Percentiles rank a stretch among this genome's conserved stretches.
These are phyloP conservation scores for Galago senegalensis DNA, from an alignment of 2,797 vertebrate genomes.

Conservation along the genomic window DNA sequence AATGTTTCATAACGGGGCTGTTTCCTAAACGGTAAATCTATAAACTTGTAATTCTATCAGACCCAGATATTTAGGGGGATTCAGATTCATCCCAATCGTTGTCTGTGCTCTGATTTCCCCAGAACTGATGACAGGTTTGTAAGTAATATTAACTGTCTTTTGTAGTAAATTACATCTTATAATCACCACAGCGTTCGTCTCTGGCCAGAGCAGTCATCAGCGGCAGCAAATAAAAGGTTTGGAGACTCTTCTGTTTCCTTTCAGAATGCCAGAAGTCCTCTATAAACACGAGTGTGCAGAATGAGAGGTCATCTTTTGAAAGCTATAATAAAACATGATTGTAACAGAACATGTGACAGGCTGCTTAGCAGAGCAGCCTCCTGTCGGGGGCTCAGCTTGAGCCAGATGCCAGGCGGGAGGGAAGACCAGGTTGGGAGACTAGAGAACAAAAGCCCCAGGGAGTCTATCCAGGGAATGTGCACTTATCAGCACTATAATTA, in stretches of 20 bases:
- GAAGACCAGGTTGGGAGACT: background rate
- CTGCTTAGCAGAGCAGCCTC: conserved; percentile 11
- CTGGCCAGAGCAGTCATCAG: conserved; percentile 80
- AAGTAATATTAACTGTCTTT: conserved; percentile 83
- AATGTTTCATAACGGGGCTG: conserved; percentile 68
- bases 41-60: conserved; percentile 76
- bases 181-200: conserved; percentile 53
- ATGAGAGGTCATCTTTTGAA: conserved; percentile 79
- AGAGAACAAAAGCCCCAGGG: background rate
- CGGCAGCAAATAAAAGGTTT: conserved; percentile 80
- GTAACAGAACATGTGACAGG: conserved; percentile 68
- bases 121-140: conserved; percentile 80
- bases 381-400: conserved; percentile 27
- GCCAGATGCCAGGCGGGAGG: background rate
- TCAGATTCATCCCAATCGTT: conserved; percentile 60
- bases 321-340: conserved; percentile 85
- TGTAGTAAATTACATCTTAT: conserved; percentile 80
- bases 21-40: conserved; percentile 75
- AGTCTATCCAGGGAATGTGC: background rate
- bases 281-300: conserved; percentile 72
- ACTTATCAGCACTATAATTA: background rate
- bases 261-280: conserved; percentile 85
- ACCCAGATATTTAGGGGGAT: conserved; percentile 67
- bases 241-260: conserved; percentile 70
- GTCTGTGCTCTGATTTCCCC: conserved; percentile 67